These are phyloP conservation scores for Oreochromis grahami DNA, from an alignment of 2,797 vertebrate genomes.

Conservation along the genomic window DNA sequence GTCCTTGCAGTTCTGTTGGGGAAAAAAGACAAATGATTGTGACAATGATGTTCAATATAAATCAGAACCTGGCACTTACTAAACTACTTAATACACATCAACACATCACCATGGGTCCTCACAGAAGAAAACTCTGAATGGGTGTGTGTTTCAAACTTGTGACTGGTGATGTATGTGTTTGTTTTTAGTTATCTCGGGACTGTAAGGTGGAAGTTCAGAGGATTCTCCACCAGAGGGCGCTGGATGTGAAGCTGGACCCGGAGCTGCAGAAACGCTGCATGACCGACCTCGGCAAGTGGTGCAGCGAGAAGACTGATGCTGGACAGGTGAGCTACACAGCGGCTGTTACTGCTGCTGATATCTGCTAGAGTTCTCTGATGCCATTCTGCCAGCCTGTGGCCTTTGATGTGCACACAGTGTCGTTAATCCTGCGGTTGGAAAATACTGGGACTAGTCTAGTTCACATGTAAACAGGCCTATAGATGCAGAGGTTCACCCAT, in stretches of 20 bases:
- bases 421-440: not conserved
- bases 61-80: not conserved
- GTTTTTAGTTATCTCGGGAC: conserved; percentile 86
- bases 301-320: conserved; percentile 91
- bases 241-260: conserved; percentile 96
- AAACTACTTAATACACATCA: not conserved
- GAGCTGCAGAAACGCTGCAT: conserved; percentile 92
- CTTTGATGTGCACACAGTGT: not conserved
- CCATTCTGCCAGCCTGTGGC: not conserved
- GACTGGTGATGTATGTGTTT: not conserved
- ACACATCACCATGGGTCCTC: not conserved
- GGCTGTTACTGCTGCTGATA: not conserved
- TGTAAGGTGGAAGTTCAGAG: conserved; percentile 95
- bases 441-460: not conserved
- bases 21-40: not conserved
- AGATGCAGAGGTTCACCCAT: not conserved
- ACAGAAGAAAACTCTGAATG: not conserved
- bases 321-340: conserved; percentile 73
- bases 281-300: conserved; percentile 96
- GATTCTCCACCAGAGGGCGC: conserved; percentile 94
- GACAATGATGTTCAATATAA: not conserved
- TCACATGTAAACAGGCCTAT: not conserved
- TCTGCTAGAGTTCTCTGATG: not conserved
- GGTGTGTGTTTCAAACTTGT: not conserved
- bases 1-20: not conserved